Evolutionary conservation across 2,888 invertebrate genomes (phyloP).

Genomic region (Cataglyphis rosenhaueri): DNA sequence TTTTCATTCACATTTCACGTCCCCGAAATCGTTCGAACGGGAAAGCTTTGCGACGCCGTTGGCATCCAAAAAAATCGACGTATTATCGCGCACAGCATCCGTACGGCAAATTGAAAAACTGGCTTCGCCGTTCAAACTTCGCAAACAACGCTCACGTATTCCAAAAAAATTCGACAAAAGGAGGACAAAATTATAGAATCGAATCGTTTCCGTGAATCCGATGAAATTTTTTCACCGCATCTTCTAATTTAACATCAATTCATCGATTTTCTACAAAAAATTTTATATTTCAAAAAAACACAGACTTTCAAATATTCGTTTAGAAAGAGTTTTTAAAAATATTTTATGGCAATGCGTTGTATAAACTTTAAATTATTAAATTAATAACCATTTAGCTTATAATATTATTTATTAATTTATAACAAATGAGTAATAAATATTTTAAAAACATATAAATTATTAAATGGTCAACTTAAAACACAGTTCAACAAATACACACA

Average conservation of each 20-base stretch:
- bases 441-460: not conserved
- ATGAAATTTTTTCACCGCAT: slow-evolving; percentile 23
- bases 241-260: slow-evolving; percentile 45
- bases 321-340: not conserved
- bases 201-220: slow-evolving; percentile 10
- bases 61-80: slow-evolving; percentile 50
- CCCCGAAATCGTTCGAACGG: slow-evolving; percentile 44
- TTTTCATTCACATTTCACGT: slow-evolving; percentile 51
- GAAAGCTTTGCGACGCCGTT: slow-evolving; percentile 46
- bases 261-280: not conserved
- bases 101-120: slow-evolving; percentile 55
- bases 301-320: not conserved
- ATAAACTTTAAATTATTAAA: not conserved
- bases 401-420: not conserved
- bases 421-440: slow-evolving; percentile 14
- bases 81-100: slow-evolving; percentile 46
- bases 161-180: slow-evolving; percentile 47
- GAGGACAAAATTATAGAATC: slow-evolving; percentile 18
- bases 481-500: not conserved
- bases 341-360: not conserved
- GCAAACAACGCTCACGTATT: slow-evolving; percentile 47
- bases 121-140: slow-evolving; percentile 41
- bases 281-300: slow-evolving; percentile 1
- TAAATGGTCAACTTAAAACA: not conserved
- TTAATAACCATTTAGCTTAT: not conserved